Evolutionary conservation across 2,113 vertebrate genomes (phyloP).

Genomic region (Aptenodytes forsteri): DNA sequence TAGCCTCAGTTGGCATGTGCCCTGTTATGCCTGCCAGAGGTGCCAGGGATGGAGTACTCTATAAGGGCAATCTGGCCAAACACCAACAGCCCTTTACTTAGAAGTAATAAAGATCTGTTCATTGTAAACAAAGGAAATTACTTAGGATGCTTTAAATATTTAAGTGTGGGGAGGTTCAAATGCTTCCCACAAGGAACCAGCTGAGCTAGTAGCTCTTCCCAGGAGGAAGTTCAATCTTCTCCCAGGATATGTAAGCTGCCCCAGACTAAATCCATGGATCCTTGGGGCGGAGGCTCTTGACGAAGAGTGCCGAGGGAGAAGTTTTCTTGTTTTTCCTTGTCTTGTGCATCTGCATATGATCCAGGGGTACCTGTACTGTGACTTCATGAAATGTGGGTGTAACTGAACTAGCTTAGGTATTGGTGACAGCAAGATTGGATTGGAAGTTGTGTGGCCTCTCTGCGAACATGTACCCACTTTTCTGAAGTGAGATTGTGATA

Average conservation of each 20-base stretch:
- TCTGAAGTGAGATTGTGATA: not conserved
- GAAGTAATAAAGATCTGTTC: not conserved
- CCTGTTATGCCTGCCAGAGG: not conserved
- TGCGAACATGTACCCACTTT: fast-evolving
- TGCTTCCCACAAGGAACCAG: not conserved
- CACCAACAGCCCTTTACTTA: not conserved
- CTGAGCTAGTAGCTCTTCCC: not conserved
- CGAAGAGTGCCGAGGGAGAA: not conserved
- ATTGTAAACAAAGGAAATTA: not conserved
- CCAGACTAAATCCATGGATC: not conserved
- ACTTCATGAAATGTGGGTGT: fast-evolving
- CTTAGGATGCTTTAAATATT: not conserved
- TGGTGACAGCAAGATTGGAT: not conserved
- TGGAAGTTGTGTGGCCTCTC: not conserved
- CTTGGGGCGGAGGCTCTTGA: not conserved
- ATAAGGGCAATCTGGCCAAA: not conserved
- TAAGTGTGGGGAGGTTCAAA: not conserved
- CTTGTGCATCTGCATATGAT: not conserved
- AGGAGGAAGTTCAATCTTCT: not conserved
- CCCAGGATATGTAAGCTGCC: not conserved
- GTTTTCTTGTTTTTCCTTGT: not conserved
- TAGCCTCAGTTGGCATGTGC: not conserved
- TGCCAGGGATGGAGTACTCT: not conserved
- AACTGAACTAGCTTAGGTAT: not conserved
- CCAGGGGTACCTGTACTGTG: not conserved